Conservation (phyloP, 64 coral and sea anemone genomes). For the Dendronephthya gigantea region DNA sequence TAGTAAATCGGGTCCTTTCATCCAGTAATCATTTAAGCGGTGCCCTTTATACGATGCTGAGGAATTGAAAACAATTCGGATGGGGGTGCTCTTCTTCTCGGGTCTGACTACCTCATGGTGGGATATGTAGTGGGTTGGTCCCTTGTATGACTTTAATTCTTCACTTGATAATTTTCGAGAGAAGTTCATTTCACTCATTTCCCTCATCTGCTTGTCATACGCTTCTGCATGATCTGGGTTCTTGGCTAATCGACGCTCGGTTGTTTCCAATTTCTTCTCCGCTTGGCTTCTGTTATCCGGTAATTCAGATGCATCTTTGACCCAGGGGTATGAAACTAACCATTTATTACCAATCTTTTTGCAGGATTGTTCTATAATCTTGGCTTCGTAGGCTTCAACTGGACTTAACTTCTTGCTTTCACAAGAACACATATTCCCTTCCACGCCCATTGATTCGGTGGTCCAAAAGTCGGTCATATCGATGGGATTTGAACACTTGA, state of each 20-base stretch:
- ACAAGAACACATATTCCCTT: background rate
- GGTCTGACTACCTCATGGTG: background rate
- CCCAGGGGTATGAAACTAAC: conserved; percentile 12
- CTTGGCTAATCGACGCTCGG: background rate
- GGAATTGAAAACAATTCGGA: conserved; percentile 8
- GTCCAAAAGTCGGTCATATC: conserved; percentile 20
- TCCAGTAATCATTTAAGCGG: background rate
- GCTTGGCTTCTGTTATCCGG: background rate
- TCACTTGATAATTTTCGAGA: background rate
- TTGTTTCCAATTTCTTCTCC: background rate
- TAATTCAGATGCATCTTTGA: background rate
- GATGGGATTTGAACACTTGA: background rate
- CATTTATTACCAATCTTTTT: conserved; percentile 23
- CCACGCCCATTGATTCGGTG: conserved; percentile 17
- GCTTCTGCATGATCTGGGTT: background rate
- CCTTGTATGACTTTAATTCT: too few relatives aligned
- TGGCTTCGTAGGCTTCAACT: background rate
- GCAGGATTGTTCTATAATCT: conserved; percentile 5
- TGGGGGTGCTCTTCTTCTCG: conserved; percentile 5
- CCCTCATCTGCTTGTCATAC: background rate
- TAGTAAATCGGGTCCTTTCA: background rate
- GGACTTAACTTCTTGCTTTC: background rate
- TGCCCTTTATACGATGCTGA: background rate
- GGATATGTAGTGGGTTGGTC: too few relatives aligned
- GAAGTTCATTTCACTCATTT: conserved; percentile 8